Conservation (phyloP, 2,113 vertebrate genomes). For the Columba livia region DNA sequence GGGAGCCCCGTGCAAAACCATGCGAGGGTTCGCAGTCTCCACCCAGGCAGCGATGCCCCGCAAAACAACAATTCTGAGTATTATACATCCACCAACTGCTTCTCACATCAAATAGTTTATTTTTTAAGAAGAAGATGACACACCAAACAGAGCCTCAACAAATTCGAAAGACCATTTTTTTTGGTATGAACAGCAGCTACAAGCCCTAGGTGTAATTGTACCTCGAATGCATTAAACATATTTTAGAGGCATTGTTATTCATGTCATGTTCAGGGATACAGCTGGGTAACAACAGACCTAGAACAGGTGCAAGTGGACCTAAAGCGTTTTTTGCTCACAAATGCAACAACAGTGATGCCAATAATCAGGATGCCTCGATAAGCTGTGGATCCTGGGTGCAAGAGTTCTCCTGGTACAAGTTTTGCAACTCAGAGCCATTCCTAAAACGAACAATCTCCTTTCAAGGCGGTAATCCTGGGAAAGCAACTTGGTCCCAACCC, state of each 20-base stretch:
- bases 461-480: neutral
- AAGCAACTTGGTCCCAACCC: neutral
- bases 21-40: neutral
- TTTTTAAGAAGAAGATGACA: neutral
- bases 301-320: neutral
- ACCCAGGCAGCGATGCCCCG: fast-evolving
- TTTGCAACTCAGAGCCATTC: neutral
- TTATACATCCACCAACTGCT: neutral
- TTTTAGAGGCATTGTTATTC: neutral
- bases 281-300: neutral
- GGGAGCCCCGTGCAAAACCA: neutral
- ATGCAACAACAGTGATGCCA: neutral
- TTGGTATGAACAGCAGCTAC: neutral
- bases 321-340: neutral
- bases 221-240: neutral
- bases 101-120: neutral
- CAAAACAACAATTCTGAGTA: neutral
- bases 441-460: neutral
- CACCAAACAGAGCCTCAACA: neutral
- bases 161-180: neutral
- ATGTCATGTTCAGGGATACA: neutral
- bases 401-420: neutral
- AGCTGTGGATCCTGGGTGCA: neutral
- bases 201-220: neutral
- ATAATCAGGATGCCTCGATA: neutral